Evolutionary conservation across 1,140 invertebrate genomes (phyloP).

Genomic region (Drosophila truncata): DNA sequence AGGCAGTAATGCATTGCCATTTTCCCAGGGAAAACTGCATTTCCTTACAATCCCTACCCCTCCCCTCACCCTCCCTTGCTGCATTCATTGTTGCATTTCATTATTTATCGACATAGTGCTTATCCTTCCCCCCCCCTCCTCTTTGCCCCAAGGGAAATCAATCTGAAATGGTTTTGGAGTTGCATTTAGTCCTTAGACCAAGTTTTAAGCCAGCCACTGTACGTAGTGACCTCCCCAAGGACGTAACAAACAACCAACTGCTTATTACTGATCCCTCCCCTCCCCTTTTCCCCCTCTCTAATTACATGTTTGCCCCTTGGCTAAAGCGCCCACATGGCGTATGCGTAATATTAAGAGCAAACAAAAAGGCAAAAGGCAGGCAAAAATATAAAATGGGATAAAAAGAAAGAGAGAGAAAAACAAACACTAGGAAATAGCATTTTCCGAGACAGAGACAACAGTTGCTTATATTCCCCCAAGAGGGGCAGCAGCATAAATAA

Average conservation of each 20-base stretch:
- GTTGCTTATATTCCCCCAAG: slow-evolving; percentile 31
- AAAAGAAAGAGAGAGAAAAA: neutral
- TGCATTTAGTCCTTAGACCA: slow-evolving; percentile 35
- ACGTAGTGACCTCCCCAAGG: slow-evolving; percentile 59
- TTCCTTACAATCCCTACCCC: neutral
- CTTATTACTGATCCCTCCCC: slow-evolving; percentile 60
- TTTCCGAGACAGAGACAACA: slow-evolving; percentile 24
- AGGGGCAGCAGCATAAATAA: slow-evolving; percentile 65
- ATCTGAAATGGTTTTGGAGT: slow-evolving; percentile 60
- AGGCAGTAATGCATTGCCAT: slow-evolving; percentile 26
- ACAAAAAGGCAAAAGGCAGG: slow-evolving; percentile 26
- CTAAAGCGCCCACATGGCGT: slow-evolving; percentile 56
- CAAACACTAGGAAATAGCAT: slow-evolving; percentile 11
- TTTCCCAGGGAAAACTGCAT: slow-evolving; percentile 36
- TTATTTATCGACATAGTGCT: slow-evolving; percentile 48
- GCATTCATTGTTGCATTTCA: slow-evolving; percentile 40
- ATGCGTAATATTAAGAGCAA: slow-evolving; percentile 68
- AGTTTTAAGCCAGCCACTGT: slow-evolving; percentile 33
- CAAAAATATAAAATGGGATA: slow-evolving; percentile 53
- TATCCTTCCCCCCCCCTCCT: neutral
- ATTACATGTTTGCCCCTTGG: slow-evolving; percentile 57
- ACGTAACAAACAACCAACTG: slow-evolving; percentile 55
- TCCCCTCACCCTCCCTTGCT: neutral
- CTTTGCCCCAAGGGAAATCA: slow-evolving; percentile 58
- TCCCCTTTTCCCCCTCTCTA: slow-evolving; percentile 29